Evolutionary conservation across 2,888 invertebrate genomes (phyloP), one percentile per base, ranked within the genome.

Genomic region (Arrhopalites spinosus): DNA sequence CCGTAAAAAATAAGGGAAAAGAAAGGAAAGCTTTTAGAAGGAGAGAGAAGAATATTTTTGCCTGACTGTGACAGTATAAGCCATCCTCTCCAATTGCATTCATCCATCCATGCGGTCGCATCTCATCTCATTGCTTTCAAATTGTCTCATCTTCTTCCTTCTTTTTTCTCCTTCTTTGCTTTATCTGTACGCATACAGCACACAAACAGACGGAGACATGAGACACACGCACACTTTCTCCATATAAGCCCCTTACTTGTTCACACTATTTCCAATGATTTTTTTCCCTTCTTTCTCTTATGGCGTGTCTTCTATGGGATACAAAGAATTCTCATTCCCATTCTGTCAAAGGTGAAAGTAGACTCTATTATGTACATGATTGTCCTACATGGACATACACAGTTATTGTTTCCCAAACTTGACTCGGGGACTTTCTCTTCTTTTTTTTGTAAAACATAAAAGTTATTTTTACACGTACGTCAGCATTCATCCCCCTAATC

Each of bases 61-160:
- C 20, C 59, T 59, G 71, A 71, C 71, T 71, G 59, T 71, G 71
- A 71, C 71, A 71, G 71, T 36, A 70, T 67, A 45, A 45, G 45
- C 67, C 25, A 61, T 25, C 61, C 71, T 61, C 59, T 36, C 59
- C 36, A 61, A 71, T 71, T 71, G 71, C 71, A 71, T 61, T 71
- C 71, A 71, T 59, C 71, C 59, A 71, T 59, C 59, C 71, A 71
- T 69, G 61, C 25, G 36, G 71, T 71, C 71, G 43, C 71, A 71
- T 71, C 71, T 71, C 61, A 59, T 69, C 56, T 56, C 69, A 69
- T 69, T 69, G 56, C 69, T 69, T 53, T 69, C 69, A 69, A 69
- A 71, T n/a, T 23, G 59, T 71, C 61, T 71, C 71, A 71, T 71
- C 71, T 71, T 36, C 30, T 63, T 30, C 29, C 67, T 23, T 43